These are phyloP conservation scores for Clanis bilineata DNA, from an alignment of 2,888 invertebrate species.

Conservation along the genomic window DNA sequence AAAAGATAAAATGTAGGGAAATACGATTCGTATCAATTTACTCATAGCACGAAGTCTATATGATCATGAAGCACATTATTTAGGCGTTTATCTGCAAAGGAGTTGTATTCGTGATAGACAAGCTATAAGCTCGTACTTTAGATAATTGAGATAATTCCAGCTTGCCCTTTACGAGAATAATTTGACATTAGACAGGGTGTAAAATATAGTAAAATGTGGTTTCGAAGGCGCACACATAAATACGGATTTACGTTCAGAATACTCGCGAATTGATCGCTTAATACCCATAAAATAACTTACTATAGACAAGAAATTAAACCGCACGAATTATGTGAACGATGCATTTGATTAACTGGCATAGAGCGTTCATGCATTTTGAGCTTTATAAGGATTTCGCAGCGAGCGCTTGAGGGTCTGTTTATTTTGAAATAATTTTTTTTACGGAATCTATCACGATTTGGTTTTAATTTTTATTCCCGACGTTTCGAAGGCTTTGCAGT, in stretches of 20 bases:
- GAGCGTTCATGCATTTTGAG: not conserved
- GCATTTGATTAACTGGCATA: conserved; percentile 4
- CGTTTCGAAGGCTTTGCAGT: too few relatives aligned
- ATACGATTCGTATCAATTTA: not conserved
- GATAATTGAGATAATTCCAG: conserved; percentile 21
- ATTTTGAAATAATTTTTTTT: not conserved
- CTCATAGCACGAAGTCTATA: conserved; percentile 3
- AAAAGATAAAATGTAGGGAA: not conserved
- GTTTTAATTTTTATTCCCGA: too few relatives aligned
- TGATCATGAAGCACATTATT: conserved; percentile 11
- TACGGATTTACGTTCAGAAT: conserved; percentile 34
- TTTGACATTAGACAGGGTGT: conserved; percentile 30
- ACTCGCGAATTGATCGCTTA: conserved; percentile 32
- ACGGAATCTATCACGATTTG: too few relatives aligned
- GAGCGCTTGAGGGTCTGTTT: not conserved
- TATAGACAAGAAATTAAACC: conserved; percentile 24
- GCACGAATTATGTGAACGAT: not conserved
- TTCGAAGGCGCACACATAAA: conserved; percentile 27
- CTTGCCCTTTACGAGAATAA: conserved; percentile 25
- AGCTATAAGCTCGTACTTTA: not conserved
- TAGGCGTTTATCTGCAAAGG: not conserved
- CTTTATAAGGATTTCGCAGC: not conserved
- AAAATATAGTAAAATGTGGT: conserved; percentile 35
- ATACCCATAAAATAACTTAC: conserved; percentile 30
- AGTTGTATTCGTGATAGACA: conserved; percentile 7